Conservation (phyloP, 2,888 invertebrate genomes). For the Caenorhabditis parvicauda region DNA sequence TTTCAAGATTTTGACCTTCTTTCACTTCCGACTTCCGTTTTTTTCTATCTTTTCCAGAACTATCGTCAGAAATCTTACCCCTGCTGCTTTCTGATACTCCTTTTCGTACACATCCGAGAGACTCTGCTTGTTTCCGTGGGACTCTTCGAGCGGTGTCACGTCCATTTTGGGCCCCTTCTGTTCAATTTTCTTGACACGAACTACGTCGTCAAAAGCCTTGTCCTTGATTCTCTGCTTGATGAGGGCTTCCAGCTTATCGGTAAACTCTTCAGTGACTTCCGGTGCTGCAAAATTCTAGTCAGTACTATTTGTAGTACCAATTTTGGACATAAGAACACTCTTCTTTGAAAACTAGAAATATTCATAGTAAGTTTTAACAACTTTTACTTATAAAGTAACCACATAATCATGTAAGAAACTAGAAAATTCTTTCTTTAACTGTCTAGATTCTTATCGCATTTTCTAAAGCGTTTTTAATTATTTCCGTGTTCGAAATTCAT, state of each 20-base stretch:
- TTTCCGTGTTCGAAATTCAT: too few species aligned
- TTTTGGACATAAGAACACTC: too few species aligned
- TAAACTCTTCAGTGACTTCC: constrained; percentile 86
- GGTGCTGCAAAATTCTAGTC: constrained; percentile 74
- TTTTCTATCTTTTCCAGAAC: not conserved
- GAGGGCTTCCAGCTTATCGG: constrained; percentile 81
- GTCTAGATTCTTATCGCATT: too few species aligned
- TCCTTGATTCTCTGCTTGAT: constrained; percentile 89
- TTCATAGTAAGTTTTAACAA: too few species aligned
- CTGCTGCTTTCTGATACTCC: constrained; percentile 66
- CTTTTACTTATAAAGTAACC: too few species aligned
- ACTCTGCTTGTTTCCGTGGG: constrained; percentile 88
- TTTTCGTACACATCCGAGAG: constrained; percentile 88
- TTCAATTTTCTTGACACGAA: constrained; percentile 75
- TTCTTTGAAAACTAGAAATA: too few species aligned
- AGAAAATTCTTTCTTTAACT: too few species aligned
- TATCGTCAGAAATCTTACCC: constrained; percentile 63
- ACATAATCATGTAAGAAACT: too few species aligned
- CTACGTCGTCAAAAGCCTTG: constrained; percentile 85
- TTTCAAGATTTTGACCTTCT: too few species aligned
- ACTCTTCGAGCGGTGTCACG: constrained; percentile 82
- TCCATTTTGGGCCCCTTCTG: constrained; percentile 81
- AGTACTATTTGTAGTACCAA: too few species aligned
- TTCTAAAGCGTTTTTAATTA: too few species aligned
- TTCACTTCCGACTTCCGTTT: too few species aligned